Conservation (phyloP, 1,140 invertebrate genomes). For the Drosophila ogumai region DNA sequence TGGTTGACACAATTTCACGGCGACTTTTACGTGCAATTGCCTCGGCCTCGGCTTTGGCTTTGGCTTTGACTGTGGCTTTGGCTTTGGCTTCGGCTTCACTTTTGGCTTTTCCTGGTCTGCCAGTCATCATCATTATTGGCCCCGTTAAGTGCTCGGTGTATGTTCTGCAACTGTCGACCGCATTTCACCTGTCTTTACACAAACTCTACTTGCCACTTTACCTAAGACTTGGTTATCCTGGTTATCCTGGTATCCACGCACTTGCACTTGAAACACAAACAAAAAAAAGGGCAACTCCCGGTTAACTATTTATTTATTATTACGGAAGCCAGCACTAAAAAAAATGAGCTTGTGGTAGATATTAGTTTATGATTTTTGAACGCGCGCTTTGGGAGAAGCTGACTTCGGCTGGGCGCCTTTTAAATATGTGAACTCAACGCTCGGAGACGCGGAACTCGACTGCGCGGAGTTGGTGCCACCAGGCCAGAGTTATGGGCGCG, state of each 20-base stretch:
- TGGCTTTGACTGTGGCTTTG: constrained; percentile 15
- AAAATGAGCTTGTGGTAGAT: background rate
- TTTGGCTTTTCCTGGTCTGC: constrained; percentile 15
- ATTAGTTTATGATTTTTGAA: background rate
- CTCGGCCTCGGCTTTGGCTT: constrained; percentile 26
- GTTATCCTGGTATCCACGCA: constrained; percentile 9
- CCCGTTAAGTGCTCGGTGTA: constrained; percentile 32
- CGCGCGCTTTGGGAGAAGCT: constrained; percentile 43
- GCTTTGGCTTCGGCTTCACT: constrained; percentile 17
- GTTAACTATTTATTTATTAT: background rate
- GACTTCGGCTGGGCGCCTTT: constrained; percentile 8
- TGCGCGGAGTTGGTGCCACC: constrained; percentile 60
- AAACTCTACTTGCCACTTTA: background rate
- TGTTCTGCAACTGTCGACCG: constrained; percentile 32
- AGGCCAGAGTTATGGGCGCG: constrained; percentile 80
- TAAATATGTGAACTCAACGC: constrained; percentile 66
- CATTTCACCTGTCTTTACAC: constrained; percentile 17
- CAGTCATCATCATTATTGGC: constrained; percentile 41
- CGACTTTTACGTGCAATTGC: constrained; percentile 76
- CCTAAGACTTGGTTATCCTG: constrained; percentile 8
- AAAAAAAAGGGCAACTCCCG: constrained; percentile 10
- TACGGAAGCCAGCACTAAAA: constrained; percentile 9
- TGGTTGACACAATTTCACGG: constrained; percentile 80
- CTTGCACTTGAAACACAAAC: constrained; percentile 11
- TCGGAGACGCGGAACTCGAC: constrained; percentile 74